Percentiles rank a stretch among this genome's conserved stretches.
Conservation (phyloP, 2,797 vertebrate genomes). For the Notolabrus celidotus region DNA sequence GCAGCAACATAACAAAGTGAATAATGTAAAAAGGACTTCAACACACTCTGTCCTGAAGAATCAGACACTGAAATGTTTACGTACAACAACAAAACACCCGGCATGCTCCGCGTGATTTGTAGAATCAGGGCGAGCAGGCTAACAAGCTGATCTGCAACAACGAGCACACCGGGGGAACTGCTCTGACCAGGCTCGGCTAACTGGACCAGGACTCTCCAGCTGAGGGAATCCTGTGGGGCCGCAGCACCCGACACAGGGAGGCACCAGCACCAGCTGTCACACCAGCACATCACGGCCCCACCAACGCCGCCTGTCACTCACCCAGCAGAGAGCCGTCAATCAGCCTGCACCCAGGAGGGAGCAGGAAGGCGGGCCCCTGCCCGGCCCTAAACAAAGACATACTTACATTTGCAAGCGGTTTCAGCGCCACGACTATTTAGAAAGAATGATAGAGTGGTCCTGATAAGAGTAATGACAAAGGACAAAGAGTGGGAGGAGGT, state of each 20-base stretch:
- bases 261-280: slow-evolving; percentile 73
- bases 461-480: slow-evolving; percentile 87
- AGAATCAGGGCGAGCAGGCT: slow-evolving; percentile 19
- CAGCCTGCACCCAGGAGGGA: slow-evolving; percentile 81
- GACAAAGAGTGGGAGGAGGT: slow-evolving; percentile 72
- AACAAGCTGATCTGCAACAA: slow-evolving; percentile 61
- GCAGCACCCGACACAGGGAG: slow-evolving; percentile 17
- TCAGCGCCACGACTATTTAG: slow-evolving; percentile 74
- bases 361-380: slow-evolving; percentile 68
- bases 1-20: no score
- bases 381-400: slow-evolving; percentile 84
- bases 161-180: slow-evolving; percentile 42
- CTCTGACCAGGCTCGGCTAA: slow-evolving; percentile 39
- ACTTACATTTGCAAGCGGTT: slow-evolving; percentile 85
- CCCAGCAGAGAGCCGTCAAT: slow-evolving; percentile 86
- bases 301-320: slow-evolving; percentile 86
- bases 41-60: no score
- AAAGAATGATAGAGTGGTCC: slow-evolving; percentile 85
- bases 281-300: slow-evolving; percentile 66
- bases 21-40: no score
- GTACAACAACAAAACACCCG: no score
- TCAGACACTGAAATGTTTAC: no score
- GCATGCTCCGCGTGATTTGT: not conserved
- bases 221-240: slow-evolving; percentile 43
- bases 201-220: slow-evolving; percentile 46